Percentiles rank a stretch among this genome's conserved stretches.
Evolutionary conservation across 1,140 invertebrate genomes (phyloP).

Genomic region (Eumeta japonica): DNA sequence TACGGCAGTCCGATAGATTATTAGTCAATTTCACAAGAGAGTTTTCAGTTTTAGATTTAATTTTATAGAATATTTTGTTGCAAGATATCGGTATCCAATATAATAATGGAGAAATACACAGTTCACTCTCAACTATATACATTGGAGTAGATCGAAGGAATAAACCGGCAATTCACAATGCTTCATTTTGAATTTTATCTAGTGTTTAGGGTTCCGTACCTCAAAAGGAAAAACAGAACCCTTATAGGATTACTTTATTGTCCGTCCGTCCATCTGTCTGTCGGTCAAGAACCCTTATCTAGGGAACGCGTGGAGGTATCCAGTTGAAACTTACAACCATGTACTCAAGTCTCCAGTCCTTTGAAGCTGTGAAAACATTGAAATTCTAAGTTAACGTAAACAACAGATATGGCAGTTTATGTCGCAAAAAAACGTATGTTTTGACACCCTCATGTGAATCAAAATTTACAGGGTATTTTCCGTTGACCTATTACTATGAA

Average conservation of each 20-base stretch:
- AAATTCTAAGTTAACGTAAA: no score
- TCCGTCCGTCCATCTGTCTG: no score
- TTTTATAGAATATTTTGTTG: slow-evolving; percentile 7
- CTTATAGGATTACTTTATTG: no score
- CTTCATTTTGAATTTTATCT: slow-evolving; percentile 4
- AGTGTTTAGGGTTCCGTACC: neutral
- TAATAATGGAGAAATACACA: neutral
- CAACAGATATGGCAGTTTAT: no score
- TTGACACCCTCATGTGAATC: slow-evolving; percentile 7
- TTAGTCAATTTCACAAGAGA: neutral
- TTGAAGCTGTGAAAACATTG: no score
- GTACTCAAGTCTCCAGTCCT: no score
- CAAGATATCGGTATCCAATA: slow-evolving; percentile 2
- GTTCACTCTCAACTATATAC: slow-evolving; percentile 5
- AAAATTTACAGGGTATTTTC: no score
- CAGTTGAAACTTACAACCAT: neutral
- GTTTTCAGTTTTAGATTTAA: slow-evolving; percentile 4
- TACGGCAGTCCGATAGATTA: neutral
- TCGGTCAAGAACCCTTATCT: no score
- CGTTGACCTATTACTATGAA: no score
- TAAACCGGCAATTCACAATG: neutral
- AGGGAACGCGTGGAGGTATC: no score
- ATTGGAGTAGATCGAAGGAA: slow-evolving; percentile 6
- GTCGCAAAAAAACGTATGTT: no score
- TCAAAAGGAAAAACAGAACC: no score